Conservation (phyloP, 2,797 vertebrate species). For the Muscicapa striata region DNA sequence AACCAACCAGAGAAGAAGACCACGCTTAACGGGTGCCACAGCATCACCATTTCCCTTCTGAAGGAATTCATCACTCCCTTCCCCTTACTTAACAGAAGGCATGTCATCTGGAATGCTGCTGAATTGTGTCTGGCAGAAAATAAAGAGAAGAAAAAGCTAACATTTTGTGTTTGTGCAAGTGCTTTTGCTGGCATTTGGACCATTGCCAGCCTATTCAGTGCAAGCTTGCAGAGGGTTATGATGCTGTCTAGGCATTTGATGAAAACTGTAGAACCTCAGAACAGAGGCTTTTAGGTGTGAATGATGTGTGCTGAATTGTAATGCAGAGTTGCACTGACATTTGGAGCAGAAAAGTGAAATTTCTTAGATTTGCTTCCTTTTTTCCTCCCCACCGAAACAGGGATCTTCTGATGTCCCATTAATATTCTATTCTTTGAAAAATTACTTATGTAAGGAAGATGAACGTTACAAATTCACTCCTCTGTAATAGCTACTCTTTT, state of each 20-base stretch:
- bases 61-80: not conserved
- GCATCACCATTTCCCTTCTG: not conserved
- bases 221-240: not conserved
- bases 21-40: not conserved
- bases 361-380: not conserved
- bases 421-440: constrained; percentile 51
- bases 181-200: not conserved
- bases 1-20: not conserved
- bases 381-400: not conserved
- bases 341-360: not conserved
- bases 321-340: not conserved
- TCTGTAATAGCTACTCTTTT: constrained; percentile 3
- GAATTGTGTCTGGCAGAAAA: constrained; percentile 16
- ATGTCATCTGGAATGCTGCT: not conserved
- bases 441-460: constrained; percentile 34
- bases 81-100: constrained; percentile 14
- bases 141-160: not conserved
- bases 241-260: not conserved
- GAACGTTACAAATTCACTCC: not conserved
- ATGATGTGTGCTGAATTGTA: not conserved
- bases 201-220: not conserved
- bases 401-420: not conserved
- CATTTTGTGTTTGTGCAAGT: not conserved
- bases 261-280: not conserved
- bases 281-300: not conserved